A percentile compares a stretch with the other conserved stretches of the same genome.
These are phyloP conservation scores for Alouatta palliata DNA, from an alignment of 2,113 vertebrate species.

Conservation along the genomic window DNA sequence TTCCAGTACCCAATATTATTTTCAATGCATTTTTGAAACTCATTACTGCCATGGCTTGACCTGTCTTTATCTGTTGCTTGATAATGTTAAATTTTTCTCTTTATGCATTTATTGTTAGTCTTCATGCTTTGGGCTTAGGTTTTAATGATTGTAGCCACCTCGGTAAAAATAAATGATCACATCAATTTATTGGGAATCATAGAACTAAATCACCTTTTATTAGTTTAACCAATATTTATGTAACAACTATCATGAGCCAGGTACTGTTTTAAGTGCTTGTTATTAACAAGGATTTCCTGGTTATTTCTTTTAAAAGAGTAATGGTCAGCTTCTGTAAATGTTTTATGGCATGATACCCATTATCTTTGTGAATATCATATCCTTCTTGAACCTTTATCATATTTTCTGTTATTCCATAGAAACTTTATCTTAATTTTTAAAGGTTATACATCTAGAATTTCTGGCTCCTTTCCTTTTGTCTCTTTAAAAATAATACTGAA, in stretches of 20 bases:
- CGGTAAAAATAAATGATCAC: neutral
- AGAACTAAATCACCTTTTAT: neutral
- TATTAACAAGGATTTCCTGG: neutral
- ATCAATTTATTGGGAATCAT: neutral
- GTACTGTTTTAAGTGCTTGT: neutral
- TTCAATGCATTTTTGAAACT: constrained; percentile 21
- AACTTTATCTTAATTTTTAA: neutral
- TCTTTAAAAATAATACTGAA: neutral
- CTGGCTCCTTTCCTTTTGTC: neutral
- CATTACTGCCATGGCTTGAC: neutral
- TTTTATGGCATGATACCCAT: neutral
- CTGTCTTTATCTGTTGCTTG: neutral
- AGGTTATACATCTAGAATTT: neutral
- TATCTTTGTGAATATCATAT: neutral
- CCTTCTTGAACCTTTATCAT: neutral
- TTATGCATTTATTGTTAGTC: neutral
- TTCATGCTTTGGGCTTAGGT: neutral
- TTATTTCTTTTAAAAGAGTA: constrained; percentile 17
- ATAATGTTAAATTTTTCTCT: neutral
- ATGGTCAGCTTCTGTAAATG: neutral
- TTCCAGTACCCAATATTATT: constrained; percentile 10
- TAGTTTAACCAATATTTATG: constrained; percentile 4
- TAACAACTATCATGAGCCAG: neutral
- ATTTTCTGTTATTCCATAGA: neutral
- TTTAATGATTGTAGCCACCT: neutral